These are phyloP conservation scores for Andrena minutula DNA, from an alignment of 2,888 invertebrate species.

Conservation along the genomic window DNA sequence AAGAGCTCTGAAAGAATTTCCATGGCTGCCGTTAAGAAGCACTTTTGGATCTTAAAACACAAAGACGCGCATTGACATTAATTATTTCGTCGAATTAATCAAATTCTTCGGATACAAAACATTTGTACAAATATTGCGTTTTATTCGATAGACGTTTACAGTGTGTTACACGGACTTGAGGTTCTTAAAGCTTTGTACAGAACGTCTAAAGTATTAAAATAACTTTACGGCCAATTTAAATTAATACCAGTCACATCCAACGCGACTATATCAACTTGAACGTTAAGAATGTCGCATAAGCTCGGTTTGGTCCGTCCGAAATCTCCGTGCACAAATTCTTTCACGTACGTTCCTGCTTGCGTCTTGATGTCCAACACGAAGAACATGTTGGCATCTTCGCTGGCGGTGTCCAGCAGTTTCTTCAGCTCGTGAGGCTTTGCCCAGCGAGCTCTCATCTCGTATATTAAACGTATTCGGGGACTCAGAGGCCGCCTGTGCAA, in stretches of 20 bases:
- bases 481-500: slow-evolving; percentile 93
- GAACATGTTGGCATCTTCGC: slow-evolving; percentile 76
- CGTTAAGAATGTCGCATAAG: slow-evolving; percentile 89
- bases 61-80: slow-evolving; percentile 41
- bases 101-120: neutral
- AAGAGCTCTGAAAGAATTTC: slow-evolving; percentile 67
- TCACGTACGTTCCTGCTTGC: slow-evolving; percentile 98
- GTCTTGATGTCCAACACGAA: slow-evolving; percentile 91
- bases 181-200: neutral
- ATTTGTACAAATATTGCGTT: slow-evolving; percentile 6
- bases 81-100: neutral
- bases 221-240: slow-evolving; percentile 89
- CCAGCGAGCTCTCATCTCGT: slow-evolving; percentile 87
- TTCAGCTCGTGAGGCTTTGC: slow-evolving; percentile 69
- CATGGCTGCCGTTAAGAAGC: slow-evolving; percentile 66
- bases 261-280: slow-evolving; percentile 94
- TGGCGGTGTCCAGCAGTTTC: slow-evolving; percentile 47
- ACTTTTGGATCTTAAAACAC: slow-evolving; percentile 66
- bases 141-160: neutral
- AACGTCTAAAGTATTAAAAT: neutral
- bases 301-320: slow-evolving; percentile 95
- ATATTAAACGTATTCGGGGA: slow-evolving; percentile 89
- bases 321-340: slow-evolving; percentile 99
- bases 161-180: neutral
- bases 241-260: slow-evolving; percentile 94